These are phyloP conservation scores for Calcarius lapponicus DNA, from an alignment of 2,797 vertebrate genomes.

Conservation along the genomic window DNA sequence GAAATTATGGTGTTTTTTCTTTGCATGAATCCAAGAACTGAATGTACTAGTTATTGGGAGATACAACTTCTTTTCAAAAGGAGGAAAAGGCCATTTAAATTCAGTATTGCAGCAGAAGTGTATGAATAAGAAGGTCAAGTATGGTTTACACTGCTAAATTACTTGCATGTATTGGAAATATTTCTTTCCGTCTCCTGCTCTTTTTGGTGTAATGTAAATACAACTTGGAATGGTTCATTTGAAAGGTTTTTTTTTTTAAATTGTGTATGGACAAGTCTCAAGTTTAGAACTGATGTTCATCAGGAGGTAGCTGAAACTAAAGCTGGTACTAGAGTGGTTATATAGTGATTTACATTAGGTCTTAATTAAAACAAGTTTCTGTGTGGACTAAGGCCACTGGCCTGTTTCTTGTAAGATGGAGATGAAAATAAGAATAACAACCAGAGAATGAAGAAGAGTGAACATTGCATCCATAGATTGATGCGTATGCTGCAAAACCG, in stretches of 20 bases:
- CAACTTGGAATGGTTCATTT: not conserved
- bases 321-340: not conserved
- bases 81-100: not conserved
- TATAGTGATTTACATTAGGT: not conserved
- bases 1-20: not conserved
- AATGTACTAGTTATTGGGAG: not conserved
- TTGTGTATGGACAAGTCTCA: no score
- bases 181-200: not conserved
- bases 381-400: not conserved
- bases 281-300: not conserved
- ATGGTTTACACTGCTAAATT: not conserved
- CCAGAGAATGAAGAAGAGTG: not conserved
- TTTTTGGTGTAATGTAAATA: not conserved
- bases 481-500: not conserved
- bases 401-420: not conserved
- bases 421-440: not conserved
- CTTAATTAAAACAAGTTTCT: not conserved
- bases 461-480: fast-evolving
- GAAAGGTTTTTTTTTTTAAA: not conserved
- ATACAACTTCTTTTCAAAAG: not conserved
- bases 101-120: not conserved
- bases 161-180: not conserved
- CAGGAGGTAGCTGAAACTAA: not conserved
- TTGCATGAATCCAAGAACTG: not conserved
- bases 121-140: not conserved